Evolutionary conservation across 2,113 vertebrate species (phyloP).

Genomic region (Atractosteus spatula): DNA sequence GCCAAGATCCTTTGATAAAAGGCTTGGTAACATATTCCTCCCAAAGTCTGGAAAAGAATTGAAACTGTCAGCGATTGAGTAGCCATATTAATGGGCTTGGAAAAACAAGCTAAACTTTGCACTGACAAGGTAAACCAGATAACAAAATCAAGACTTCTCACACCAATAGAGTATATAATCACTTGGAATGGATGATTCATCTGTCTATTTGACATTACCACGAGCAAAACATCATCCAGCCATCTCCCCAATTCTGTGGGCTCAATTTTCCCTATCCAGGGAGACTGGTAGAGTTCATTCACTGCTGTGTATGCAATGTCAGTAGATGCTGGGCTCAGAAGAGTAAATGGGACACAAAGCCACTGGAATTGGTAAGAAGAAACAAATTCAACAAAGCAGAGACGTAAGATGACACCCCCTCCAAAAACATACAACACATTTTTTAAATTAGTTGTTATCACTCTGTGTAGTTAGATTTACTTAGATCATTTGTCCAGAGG

Average conservation of each 20-base stretch:
- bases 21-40: slow-evolving; percentile 67
- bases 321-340: slow-evolving; percentile 56
- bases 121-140: neutral
- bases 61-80: neutral
- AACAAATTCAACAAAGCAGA: slow-evolving; percentile 13
- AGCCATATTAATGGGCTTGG: neutral
- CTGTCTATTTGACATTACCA: slow-evolving; percentile 47
- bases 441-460: too few species aligned
- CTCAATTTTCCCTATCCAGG: slow-evolving; percentile 65
- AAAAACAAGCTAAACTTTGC: neutral
- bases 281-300: slow-evolving; percentile 42
- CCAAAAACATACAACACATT: too few species aligned
- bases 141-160: too few species aligned
- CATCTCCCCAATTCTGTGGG: slow-evolving; percentile 57
- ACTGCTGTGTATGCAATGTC: slow-evolving; percentile 50
- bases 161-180: too few species aligned
- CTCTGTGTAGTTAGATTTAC: too few species aligned
- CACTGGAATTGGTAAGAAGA: slow-evolving; percentile 47
- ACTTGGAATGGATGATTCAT: too few species aligned
- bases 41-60: slow-evolving; percentile 56
- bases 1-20: slow-evolving; percentile 74
- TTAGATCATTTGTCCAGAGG: too few species aligned
- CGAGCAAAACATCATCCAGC: slow-evolving; percentile 61
- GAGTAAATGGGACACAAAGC: slow-evolving; percentile 66
- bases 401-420: neutral